Percentiles rank a stretch among this genome's conserved stretches.
Evolutionary conservation across 1,140 invertebrate genomes (phyloP).

Genomic region (Pectinophora gossypiella): DNA sequence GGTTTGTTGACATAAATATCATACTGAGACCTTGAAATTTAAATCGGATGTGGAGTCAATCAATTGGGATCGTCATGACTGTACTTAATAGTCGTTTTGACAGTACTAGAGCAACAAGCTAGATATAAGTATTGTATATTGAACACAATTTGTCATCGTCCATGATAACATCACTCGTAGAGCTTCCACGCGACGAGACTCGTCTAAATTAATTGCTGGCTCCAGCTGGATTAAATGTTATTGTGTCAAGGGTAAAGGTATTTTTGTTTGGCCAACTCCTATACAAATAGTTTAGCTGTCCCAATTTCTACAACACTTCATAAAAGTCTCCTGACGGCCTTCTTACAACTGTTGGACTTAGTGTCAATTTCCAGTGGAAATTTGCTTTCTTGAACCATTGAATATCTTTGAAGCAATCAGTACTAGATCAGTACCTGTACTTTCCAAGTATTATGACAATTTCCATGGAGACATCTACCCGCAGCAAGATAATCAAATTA

Average conservation of each 20-base stretch:
- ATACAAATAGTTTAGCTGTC: slow-evolving; percentile 30
- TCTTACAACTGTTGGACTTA: too few relatives aligned
- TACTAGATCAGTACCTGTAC: too few relatives aligned
- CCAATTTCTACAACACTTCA: slow-evolving; percentile 16
- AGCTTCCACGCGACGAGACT: slow-evolving; percentile 31
- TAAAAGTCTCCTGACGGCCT: background rate
- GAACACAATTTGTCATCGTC: slow-evolving; percentile 39
- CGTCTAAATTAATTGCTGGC: slow-evolving; percentile 55
- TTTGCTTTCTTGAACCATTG: too few relatives aligned
- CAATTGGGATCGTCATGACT: background rate
- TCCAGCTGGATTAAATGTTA: slow-evolving; percentile 59
- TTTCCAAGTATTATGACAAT: too few relatives aligned
- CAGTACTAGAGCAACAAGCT: slow-evolving; percentile 5
- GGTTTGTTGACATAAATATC: slow-evolving; percentile 7
- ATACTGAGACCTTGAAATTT: background rate
- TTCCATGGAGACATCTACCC: too few relatives aligned
- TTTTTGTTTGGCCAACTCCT: slow-evolving; percentile 31
- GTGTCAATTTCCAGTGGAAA: too few relatives aligned
- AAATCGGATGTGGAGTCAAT: background rate
- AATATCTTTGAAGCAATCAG: too few relatives aligned
- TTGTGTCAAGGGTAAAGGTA: slow-evolving; percentile 54
- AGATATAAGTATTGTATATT: slow-evolving; percentile 9
- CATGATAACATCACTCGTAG: slow-evolving; percentile 42
- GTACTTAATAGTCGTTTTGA: background rate
- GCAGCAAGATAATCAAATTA: background rate